These are phyloP conservation scores for Agapornis roseicollis DNA, from an alignment of 2,113 vertebrate species.

Conservation along the genomic window DNA sequence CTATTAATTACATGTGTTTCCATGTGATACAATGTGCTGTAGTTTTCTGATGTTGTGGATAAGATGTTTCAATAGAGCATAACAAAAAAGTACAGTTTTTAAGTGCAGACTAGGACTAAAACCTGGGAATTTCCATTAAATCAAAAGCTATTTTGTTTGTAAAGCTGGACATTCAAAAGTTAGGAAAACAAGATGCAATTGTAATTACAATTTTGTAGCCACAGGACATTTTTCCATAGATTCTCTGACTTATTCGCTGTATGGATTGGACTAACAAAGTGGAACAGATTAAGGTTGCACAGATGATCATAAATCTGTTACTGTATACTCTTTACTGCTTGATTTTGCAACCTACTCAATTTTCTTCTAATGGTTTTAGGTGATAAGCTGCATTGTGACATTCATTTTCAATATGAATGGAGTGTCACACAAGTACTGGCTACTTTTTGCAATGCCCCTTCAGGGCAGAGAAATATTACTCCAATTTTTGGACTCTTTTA, in stretches of 20 bases:
- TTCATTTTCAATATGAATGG: background rate
- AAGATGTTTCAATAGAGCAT: background rate
- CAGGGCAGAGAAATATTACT: background rate
- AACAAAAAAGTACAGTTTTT: background rate
- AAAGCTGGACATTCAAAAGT: background rate
- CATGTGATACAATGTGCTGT: background rate
- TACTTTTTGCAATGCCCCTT: background rate
- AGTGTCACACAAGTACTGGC: background rate
- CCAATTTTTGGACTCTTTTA: background rate
- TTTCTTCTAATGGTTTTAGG: background rate
- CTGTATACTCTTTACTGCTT: background rate
- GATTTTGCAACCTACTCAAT: background rate
- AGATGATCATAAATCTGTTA: background rate
- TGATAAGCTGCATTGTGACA: background rate
- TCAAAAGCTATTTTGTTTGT: background rate
- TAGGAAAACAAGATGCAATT: constrained; percentile 3
- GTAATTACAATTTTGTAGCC: background rate
- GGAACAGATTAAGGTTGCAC: background rate
- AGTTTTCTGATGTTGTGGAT: background rate
- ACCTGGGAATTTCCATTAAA: background rate
- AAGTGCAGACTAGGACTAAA: background rate
- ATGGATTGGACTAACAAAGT: background rate
- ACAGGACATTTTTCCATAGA: background rate
- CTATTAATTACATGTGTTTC: background rate
- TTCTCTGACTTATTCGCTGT: background rate